Base-by-base conservation (phyloP, 2,113 vertebrate species). In the Zosterops hypoxanthus region DNA sequence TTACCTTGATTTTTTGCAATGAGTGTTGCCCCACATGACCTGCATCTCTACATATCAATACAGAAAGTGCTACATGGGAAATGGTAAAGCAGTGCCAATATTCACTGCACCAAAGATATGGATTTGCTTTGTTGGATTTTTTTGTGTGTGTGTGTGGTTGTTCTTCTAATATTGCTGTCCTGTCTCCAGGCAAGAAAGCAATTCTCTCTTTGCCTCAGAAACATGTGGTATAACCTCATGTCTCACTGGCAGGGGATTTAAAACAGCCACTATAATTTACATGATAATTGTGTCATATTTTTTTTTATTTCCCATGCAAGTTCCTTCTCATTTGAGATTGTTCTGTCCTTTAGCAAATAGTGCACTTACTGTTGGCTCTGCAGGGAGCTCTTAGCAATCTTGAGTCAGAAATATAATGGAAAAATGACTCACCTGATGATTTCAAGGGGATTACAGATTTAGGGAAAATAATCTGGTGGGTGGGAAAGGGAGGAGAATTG, bases 201-300 rank as follows among this genome's bases (percentile, higher is more conserved):
- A 83, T 94, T 95, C 79, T 93, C 71, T 68, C 60, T 55, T 82
- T 93, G 92, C 84, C 81, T 90, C 63, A 60, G 76, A 93, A 90
- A 55, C 91, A 73, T 92, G 91, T 92, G 68, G 56, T 81, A 44
- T 89, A 92, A 90, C 84, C 82, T 90, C 85, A 63, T 65, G 78
- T 88, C 92, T 96, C 20, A 8, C 94, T 96, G 85, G 59, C 64
- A 96, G 89, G 91, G 92, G 92, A 94, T 93, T 95, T 93, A 93
- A 95, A 82, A 41, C 80, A 82, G 46, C 82, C 88, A 42, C 86
- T 77, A 63, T 94, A 94, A 94, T 96, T 92, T 96, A 94, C 88
- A 91, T 93, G 46, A 86, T 97, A 93, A 93, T 92, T 97, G 44
- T 90, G 83, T 96, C 66, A 21, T 85, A 41, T 93, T 94, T 82